phyloP scores from a whole-genome alignment of 2,113 vertebrate species.

The Montifringilla adamsi region DNA sequence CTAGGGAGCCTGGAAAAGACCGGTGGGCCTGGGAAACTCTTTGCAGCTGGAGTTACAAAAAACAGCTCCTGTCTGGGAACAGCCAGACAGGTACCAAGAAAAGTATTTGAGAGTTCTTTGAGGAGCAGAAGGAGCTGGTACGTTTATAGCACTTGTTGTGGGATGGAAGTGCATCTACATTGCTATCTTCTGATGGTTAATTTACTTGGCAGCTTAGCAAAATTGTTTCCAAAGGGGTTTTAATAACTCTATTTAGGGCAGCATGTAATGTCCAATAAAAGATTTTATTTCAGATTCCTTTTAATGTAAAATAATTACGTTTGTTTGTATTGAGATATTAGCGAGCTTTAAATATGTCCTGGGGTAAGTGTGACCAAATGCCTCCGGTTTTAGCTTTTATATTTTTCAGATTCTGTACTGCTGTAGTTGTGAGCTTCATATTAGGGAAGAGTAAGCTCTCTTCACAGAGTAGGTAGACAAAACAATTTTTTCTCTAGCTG shows the following conservation, averaged over 20 bases:
- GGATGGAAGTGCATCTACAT: background rate
- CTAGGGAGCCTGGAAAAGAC: background rate
- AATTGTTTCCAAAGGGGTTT: slow-evolving; percentile 2
- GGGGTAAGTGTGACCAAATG: background rate
- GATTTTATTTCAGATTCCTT: background rate
- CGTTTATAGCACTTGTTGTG: background rate
- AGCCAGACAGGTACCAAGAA: background rate
- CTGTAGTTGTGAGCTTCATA: background rate
- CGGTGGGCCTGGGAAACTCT: background rate
- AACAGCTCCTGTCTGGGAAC: accelerated
- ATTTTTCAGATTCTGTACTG: background rate
- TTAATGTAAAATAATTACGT: background rate
- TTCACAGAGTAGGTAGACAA: background rate
- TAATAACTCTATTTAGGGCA: background rate
- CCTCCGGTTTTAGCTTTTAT: background rate
- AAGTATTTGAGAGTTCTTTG: background rate
- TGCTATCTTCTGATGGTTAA: background rate
- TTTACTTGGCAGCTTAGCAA: background rate
- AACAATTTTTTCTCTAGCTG: background rate
- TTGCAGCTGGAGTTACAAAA: background rate
- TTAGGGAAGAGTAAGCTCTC: background rate
- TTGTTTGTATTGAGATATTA: background rate
- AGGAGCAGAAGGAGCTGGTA: background rate
- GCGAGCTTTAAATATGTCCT: background rate
- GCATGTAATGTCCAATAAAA: background rate